These are phyloP conservation scores for Siniperca undulata DNA, from an alignment of 2,797 vertebrate species.

Conservation along the genomic window DNA sequence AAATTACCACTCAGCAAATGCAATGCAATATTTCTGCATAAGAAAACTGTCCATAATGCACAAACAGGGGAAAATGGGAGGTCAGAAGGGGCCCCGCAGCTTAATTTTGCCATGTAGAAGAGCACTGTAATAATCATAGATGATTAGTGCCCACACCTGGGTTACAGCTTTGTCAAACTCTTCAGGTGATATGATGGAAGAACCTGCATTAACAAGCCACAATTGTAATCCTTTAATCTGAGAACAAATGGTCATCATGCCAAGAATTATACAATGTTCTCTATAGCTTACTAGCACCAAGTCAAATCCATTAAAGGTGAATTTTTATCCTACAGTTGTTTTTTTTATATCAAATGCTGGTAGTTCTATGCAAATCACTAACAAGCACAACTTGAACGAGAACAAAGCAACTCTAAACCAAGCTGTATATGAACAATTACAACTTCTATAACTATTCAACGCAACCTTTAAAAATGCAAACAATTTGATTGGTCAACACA, in stretches of 20 bases:
- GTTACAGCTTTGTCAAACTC: not conserved
- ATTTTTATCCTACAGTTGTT: not conserved
- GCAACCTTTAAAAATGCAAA: not conserved
- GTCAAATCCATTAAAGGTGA: not conserved
- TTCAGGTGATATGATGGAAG: not conserved
- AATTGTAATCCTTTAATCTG: not conserved
- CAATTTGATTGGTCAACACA: not conserved
- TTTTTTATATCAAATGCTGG: not conserved
- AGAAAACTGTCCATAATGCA: not conserved
- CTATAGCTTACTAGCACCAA: not conserved
- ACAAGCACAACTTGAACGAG: not conserved
- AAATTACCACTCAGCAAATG: too few species aligned
- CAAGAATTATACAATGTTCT: not conserved
- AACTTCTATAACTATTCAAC: not conserved
- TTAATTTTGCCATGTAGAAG: not conserved
- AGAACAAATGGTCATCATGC: not conserved
- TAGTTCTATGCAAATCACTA: not conserved
- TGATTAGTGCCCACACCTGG: not conserved
- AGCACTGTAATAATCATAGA: not conserved
- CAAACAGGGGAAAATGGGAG: not conserved
- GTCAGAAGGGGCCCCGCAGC: too few species aligned
- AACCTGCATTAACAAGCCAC: not conserved
- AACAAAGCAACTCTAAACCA: not conserved
- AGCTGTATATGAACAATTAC: not conserved
- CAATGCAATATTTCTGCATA: not conserved